phyloP scores from a whole-genome alignment of 2,888 invertebrate genomes.

The Epinotia brunnichana region DNA sequence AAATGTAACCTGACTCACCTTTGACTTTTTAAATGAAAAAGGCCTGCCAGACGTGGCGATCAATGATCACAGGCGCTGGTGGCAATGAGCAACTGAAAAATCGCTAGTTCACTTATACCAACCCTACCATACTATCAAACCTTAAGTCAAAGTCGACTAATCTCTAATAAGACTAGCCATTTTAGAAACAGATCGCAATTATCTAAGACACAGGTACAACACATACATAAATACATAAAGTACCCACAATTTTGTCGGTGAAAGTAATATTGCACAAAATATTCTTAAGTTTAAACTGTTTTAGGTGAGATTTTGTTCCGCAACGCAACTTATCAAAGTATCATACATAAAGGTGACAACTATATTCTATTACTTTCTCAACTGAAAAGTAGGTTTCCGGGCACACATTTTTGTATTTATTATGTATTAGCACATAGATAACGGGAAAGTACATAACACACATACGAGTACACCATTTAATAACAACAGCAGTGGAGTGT shows the following conservation, averaged over 20 bases:
- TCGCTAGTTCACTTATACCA: not conserved
- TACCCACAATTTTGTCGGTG: conserved; percentile 47
- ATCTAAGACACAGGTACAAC: conserved; percentile 62
- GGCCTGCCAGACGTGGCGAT: not conserved
- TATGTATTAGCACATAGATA: conserved; percentile 29
- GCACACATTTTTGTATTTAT: conserved; percentile 32
- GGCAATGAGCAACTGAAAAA: not conserved
- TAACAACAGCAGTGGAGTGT: conserved; percentile 47
- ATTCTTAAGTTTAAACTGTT: not conserved
- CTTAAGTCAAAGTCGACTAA: conserved; percentile 52
- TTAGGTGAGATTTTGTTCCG: not conserved
- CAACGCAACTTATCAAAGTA: not conserved
- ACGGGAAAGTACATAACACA: conserved; percentile 30
- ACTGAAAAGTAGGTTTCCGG: conserved; percentile 13
- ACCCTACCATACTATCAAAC: conserved; percentile 36
- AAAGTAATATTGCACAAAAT: conserved; percentile 40
- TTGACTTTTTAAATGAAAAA: conserved; percentile 43
- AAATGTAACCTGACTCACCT: conserved; percentile 61
- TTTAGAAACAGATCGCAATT: conserved; percentile 83
- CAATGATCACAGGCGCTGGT: not conserved
- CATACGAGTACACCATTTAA: conserved; percentile 30
- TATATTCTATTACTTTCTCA: conserved; percentile 27
- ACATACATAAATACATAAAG: conserved; percentile 58
- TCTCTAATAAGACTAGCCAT: conserved; percentile 70
- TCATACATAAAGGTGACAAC: not conserved